Conservation (phyloP, 2,113 vertebrate genomes). For the Globicephala melas region DNA sequence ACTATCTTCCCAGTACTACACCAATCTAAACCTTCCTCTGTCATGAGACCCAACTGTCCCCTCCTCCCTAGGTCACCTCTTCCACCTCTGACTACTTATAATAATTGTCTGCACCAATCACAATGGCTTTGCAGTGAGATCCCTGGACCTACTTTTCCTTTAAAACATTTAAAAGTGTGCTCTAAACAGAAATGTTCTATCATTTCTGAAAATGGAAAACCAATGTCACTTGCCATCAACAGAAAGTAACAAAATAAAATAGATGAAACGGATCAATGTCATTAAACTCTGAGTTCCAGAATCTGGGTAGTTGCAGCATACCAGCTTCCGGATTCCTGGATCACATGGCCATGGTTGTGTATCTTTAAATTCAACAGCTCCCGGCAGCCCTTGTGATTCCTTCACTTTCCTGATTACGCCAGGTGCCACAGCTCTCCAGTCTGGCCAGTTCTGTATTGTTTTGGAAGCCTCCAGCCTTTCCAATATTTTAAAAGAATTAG, state of each 20-base stretch:
- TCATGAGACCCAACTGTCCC: background rate
- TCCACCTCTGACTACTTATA: background rate
- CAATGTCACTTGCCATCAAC: background rate
- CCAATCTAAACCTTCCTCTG: background rate
- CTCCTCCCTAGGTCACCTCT: background rate
- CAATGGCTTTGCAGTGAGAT: background rate
- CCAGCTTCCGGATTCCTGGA: background rate
- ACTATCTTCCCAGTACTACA: background rate
- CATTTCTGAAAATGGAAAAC: background rate
- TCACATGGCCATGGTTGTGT: fast-evolving
- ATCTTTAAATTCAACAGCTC: background rate
- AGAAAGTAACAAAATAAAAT: background rate
- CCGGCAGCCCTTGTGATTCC: background rate
- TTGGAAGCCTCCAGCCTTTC: background rate
- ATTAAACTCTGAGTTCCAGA: background rate
- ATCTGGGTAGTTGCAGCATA: background rate
- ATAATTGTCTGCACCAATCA: background rate
- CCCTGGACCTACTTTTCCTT: background rate
- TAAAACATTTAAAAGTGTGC: background rate
- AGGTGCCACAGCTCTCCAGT: background rate
- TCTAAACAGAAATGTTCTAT: background rate
- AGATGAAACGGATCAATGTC: background rate
- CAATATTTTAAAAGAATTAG: background rate
- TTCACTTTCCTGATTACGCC: background rate
- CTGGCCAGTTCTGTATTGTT: background rate